Percentiles rank a stretch among this genome's conserved stretches.
Evolutionary conservation across 2,797 vertebrate genomes (phyloP).

Genomic region (Fundulus diaphanus): DNA sequence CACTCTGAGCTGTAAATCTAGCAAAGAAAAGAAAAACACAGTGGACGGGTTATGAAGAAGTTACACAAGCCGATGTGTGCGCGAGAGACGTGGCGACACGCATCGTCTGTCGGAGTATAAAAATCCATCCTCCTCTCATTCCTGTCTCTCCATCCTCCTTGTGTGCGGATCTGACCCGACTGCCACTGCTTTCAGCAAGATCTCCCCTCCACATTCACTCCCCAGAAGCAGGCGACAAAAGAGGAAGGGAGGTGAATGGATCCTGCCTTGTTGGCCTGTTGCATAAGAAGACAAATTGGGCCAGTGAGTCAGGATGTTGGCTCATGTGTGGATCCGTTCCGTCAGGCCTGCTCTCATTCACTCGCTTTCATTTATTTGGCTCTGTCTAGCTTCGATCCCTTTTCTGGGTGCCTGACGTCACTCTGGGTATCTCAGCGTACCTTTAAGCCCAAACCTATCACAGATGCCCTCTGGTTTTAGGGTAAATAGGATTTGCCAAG

Average conservation of each 20-base stretch:
- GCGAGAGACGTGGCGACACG: conserved; percentile 46
- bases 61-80: not conserved
- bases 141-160: conserved; percentile 21
- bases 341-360: conserved; percentile 31
- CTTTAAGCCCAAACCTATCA: conserved; percentile 21
- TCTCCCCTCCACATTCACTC: conserved; percentile 26
- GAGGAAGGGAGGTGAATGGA: conserved; percentile 51
- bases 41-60: conserved; percentile 4
- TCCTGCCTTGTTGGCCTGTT: conserved; percentile 47
- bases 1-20: conserved; percentile 10
- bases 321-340: conserved; percentile 55
- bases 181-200: conserved; percentile 16
- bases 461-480: conserved; percentile 1
- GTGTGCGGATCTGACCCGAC: not conserved
- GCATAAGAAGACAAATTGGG: conserved; percentile 63
- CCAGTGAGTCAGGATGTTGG: conserved; percentile 61
- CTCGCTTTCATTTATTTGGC: conserved; percentile 25
- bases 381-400: conserved; percentile 30
- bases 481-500: conserved; percentile 43
- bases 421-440: conserved; percentile 17
- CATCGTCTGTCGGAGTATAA: conserved; percentile 30
- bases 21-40: conserved; percentile 12
- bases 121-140: conserved; percentile 25
- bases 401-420: conserved; percentile 37
- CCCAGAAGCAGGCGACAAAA: conserved; percentile 55